phyloP scores from a whole-genome alignment of 1,140 invertebrate species.

The Eueides isabella region DNA sequence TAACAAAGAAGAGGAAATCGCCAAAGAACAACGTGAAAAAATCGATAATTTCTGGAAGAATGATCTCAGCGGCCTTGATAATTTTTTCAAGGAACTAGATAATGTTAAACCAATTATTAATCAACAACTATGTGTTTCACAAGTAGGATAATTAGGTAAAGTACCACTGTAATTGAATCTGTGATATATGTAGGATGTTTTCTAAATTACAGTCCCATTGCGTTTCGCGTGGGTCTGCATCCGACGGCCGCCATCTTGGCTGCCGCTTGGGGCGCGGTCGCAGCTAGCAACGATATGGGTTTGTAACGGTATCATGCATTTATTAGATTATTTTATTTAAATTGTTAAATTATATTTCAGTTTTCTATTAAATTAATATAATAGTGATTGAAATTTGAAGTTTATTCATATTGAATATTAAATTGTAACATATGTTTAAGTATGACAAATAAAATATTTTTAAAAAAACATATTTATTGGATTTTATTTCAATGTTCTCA shows the following conservation, averaged over 20 bases:
- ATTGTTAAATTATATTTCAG: slow-evolving; percentile 70
- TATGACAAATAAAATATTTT: slow-evolving; percentile 75
- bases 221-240: slow-evolving; percentile 81
- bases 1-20: slow-evolving; percentile 72
- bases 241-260: slow-evolving; percentile 80
- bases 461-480: slow-evolving; percentile 53
- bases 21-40: slow-evolving; percentile 70
- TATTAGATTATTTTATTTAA: slow-evolving; percentile 64
- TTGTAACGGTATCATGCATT: slow-evolving; percentile 82
- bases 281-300: slow-evolving; percentile 73
- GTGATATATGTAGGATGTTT: slow-evolving; percentile 81
- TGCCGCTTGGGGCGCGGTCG: slow-evolving; percentile 70
- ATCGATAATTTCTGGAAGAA: slow-evolving; percentile 79
- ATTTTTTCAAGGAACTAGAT: slow-evolving; percentile 78
- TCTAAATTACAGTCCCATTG: slow-evolving; percentile 82
- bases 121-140: slow-evolving; percentile 36
- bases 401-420: slow-evolving; percentile 81
- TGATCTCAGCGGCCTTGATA: slow-evolving; percentile 79
- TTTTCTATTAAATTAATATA: slow-evolving; percentile 62
- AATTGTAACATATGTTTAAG: slow-evolving; percentile 81
- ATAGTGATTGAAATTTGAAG: slow-evolving; percentile 73
- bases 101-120: slow-evolving; percentile 69
- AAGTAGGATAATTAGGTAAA: slow-evolving; percentile 62
- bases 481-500: slow-evolving; percentile 44
- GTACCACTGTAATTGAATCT: slow-evolving; percentile 69